Percentiles rank a stretch among this genome's conserved stretches.
These are phyloP conservation scores for Hyles vespertilio DNA, from an alignment of 1,140 invertebrate genomes.

Conservation along the genomic window DNA sequence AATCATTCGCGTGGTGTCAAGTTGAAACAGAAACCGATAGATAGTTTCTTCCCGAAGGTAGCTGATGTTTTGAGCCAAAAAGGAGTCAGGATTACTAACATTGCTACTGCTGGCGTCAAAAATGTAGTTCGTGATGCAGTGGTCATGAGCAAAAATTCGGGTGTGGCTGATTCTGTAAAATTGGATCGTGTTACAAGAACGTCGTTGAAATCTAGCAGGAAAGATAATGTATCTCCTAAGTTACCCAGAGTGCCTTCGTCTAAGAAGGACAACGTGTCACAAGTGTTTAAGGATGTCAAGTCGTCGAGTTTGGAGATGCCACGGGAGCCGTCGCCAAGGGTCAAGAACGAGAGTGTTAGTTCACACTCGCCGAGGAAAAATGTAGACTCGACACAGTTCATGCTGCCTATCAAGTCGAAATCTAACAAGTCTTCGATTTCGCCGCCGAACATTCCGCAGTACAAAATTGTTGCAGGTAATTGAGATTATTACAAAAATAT, in stretches of 20 bases:
- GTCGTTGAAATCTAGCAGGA: conserved; percentile 23
- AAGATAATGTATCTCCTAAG: conserved; percentile 35
- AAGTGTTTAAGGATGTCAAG: conserved; percentile 33
- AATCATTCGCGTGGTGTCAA: conserved; percentile 19
- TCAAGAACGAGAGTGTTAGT: conserved; percentile 33
- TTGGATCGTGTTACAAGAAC: conserved; percentile 27
- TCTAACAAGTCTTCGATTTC: conserved; percentile 35
- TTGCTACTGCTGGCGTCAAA: conserved; percentile 17
- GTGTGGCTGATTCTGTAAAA: conserved; percentile 38
- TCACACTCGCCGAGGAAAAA: conserved; percentile 43
- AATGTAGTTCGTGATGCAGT: conserved; percentile 25
- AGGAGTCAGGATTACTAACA: conserved; percentile 15
- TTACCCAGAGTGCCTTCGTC: conserved; percentile 19
- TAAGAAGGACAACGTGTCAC: conserved; percentile 23
- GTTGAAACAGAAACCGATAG: conserved; percentile 46
- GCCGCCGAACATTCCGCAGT: conserved; percentile 41
- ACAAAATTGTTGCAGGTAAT: conserved; percentile 64
- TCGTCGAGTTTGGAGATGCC: conserved; percentile 31
- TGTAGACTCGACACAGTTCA: conserved; percentile 43
- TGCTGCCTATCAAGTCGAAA: conserved; percentile 39
- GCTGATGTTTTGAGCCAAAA: conserved; percentile 28
- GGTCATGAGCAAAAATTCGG: conserved; percentile 53
- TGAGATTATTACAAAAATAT: too few relatives aligned
- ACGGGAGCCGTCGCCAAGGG: conserved; percentile 27
- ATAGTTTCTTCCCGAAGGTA: conserved; percentile 37